phyloP scores from a whole-genome alignment of 2,113 vertebrate genomes.

The Paratilapia polleni region DNA sequence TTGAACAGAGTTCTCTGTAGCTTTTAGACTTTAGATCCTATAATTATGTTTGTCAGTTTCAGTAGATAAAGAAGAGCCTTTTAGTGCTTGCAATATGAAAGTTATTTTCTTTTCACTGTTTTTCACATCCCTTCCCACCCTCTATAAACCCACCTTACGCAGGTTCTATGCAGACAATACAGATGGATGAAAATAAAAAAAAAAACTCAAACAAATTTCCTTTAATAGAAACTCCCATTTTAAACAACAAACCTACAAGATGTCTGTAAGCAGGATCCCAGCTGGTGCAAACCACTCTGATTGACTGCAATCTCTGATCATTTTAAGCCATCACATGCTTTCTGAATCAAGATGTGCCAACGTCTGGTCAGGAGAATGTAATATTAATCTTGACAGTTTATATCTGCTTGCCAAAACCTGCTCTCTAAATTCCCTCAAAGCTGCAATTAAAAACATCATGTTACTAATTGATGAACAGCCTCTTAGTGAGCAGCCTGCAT shows the following conservation, averaged over 20 bases:
- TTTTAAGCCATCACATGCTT: constrained; percentile 38
- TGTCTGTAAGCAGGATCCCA: not conserved
- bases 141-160: not conserved
- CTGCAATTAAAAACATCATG: constrained; percentile 73
- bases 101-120: not conserved
- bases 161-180: not conserved
- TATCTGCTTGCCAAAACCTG: constrained; percentile 56
- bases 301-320: constrained; percentile 36
- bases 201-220: not conserved
- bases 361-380: constrained; percentile 36
- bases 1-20: no score
- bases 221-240: not conserved
- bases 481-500: constrained; percentile 48
- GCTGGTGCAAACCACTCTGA: constrained; percentile 1
- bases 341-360: constrained; percentile 45
- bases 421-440: constrained; percentile 66
- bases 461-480: constrained; percentile 76
- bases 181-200: not conserved
- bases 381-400: constrained; percentile 63
- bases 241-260: not conserved
- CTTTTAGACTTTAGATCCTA: no score
- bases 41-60: not conserved
- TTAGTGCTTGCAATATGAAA: not conserved
- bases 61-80: not conserved
- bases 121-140: not conserved